These are phyloP conservation scores for Leiothrix lutea DNA, from an alignment of 2,113 vertebrate genomes.

Conservation along the genomic window DNA sequence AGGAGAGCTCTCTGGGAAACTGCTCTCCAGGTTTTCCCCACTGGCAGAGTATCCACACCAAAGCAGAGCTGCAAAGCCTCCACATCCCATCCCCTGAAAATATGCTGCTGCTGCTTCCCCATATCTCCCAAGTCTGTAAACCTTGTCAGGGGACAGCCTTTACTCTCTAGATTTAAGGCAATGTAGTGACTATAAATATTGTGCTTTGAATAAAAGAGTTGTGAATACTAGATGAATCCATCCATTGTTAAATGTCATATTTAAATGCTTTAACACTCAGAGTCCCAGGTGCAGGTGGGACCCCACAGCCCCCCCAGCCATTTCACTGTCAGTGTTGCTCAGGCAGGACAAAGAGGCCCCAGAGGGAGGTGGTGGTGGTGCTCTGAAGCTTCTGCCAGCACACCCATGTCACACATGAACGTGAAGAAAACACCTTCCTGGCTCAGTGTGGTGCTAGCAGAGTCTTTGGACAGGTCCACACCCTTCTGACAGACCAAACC, in stretches of 20 bases:
- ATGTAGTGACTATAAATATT: conserved; percentile 29
- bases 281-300: background rate
- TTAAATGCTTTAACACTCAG: background rate
- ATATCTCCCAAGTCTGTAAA: background rate
- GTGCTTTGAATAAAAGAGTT: conserved; percentile 25
- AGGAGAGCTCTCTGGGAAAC: background rate
- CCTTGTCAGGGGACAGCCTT: conserved; percentile 1
- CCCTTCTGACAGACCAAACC: background rate
- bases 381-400: background rate
- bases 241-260: conserved; percentile 5
- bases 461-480: background rate
- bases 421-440: background rate
- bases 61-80: background rate
- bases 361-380: background rate
- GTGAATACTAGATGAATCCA: background rate
- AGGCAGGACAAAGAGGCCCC: accelerated
- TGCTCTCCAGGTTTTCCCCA: background rate
- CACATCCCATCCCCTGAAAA: background rate
- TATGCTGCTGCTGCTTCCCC: background rate
- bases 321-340: background rate
- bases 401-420: accelerated
- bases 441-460: background rate
- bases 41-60: background rate
- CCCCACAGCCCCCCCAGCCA: accelerated
- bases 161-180: background rate